A percentile compares a stretch with the other conserved stretches of the same genome.
These are phyloP conservation scores for Dendrolimus punctatus DNA, from an alignment of 1,140 invertebrate genomes.

Conservation along the genomic window DNA sequence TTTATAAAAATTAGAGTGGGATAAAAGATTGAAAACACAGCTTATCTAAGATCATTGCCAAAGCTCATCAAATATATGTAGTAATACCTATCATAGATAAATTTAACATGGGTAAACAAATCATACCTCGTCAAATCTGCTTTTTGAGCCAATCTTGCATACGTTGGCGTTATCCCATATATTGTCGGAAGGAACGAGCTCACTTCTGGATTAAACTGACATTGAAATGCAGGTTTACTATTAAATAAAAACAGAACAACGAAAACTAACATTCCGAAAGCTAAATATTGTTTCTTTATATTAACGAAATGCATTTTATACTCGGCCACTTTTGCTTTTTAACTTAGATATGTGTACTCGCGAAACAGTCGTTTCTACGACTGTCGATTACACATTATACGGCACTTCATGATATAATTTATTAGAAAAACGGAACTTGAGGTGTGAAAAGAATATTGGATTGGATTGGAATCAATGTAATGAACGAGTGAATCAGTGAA, in stretches of 20 bases:
- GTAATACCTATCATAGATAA: too few species aligned
- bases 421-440: too few species aligned
- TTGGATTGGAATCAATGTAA: too few species aligned
- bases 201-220: conserved; percentile 55
- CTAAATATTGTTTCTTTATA: conserved; percentile 64
- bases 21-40: too few species aligned
- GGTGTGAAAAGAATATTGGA: too few species aligned
- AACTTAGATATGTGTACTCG: too few species aligned
- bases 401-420: neutral
- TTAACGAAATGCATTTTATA: conserved; percentile 65
- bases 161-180: conserved; percentile 95
- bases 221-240: conserved; percentile 55
- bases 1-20: too few species aligned
- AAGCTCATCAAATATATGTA: too few species aligned
- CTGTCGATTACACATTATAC: conserved; percentile 9
- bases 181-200: conserved; percentile 75
- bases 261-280: conserved; percentile 61
- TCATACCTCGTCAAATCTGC: conserved; percentile 90
- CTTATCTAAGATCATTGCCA: too few species aligned
- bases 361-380: neutral
- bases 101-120: too few species aligned
- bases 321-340: conserved; percentile 12
- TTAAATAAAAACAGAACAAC: conserved; percentile 62
- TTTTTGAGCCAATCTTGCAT: conserved; percentile 91
- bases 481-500: too few species aligned